Conservation (phyloP, 2,888 invertebrate species). For the Drosophila aldrichi region DNA sequence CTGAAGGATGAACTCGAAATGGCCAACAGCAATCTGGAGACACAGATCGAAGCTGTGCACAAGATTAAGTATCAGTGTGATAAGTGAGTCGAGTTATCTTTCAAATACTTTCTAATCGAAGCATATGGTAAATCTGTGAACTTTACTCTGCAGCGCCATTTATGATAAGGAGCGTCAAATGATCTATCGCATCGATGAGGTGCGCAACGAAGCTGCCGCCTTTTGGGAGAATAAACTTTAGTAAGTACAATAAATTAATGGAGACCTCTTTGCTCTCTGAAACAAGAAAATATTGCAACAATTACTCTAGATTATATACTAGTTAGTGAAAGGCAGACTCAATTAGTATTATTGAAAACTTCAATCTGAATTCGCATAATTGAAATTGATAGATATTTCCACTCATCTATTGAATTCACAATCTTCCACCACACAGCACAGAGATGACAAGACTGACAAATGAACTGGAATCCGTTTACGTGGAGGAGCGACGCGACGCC, state of each 20-base stretch:
- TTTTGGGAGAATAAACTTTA: conserved; percentile 88
- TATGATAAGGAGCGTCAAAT: conserved; percentile 86
- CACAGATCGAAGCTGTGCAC: conserved; percentile 86
- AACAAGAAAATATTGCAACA: too few species aligned
- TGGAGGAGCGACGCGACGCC: conserved; percentile 87
- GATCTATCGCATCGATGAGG: conserved; percentile 86
- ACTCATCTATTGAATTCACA: background rate
- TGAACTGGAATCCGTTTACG: conserved; percentile 88
- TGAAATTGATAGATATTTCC: too few species aligned
- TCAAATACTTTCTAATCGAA: background rate
- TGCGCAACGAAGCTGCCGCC: conserved; percentile 87
- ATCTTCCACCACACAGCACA: conserved; percentile 80
- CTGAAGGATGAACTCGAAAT: conserved; percentile 86
- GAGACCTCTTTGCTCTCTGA: too few species aligned
- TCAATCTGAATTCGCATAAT: too few species aligned
- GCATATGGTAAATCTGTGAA: background rate
- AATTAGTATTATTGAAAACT: too few species aligned
- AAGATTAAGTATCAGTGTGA: conserved; percentile 85
- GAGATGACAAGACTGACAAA: conserved; percentile 88
- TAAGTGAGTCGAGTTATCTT: conserved; percentile 70
- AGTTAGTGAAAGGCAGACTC: too few species aligned
- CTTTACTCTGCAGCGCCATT: conserved; percentile 74
- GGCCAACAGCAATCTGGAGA: conserved; percentile 86
- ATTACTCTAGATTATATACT: too few species aligned
- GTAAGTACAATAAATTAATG: conserved; percentile 63